These are phyloP conservation scores for Prionailurus bengalensis DNA, from an alignment of 2,113 vertebrate species.

Conservation along the genomic window DNA sequence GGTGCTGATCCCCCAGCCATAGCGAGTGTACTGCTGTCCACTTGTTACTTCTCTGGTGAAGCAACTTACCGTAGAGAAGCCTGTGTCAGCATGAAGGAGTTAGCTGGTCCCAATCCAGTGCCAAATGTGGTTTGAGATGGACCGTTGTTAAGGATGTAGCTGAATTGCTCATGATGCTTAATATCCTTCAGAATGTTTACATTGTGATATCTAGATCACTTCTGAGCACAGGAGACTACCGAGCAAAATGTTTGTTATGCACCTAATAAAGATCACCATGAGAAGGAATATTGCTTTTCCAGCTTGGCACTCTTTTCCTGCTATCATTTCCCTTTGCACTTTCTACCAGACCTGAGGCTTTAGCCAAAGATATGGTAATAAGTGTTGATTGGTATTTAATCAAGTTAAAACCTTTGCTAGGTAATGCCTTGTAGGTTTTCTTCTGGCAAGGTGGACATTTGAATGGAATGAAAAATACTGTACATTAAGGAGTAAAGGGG, in stretches of 20 bases:
- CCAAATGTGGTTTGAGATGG: background rate
- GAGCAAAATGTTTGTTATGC: background rate
- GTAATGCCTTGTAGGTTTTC: constrained; percentile 3
- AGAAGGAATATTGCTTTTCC: background rate
- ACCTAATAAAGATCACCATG: background rate
- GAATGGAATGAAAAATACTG: constrained; percentile 37
- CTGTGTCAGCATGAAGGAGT: too few relatives aligned
- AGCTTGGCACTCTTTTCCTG: background rate
- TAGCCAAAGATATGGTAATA: background rate
- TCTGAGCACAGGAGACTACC: background rate
- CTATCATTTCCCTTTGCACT: background rate
- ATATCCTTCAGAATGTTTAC: constrained; percentile 20
- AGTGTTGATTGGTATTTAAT: constrained; percentile 30
- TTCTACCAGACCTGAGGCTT: background rate
- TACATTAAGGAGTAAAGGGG: constrained; percentile 11
- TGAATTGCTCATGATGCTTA: background rate
- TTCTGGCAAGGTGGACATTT: constrained; percentile 48
- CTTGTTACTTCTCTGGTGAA: background rate
- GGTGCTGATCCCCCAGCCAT: background rate
- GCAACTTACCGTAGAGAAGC: background rate
- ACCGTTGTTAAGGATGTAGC: background rate
- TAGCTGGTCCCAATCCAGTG: background rate
- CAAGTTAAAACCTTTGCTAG: constrained; percentile 14
- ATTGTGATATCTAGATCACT: background rate
- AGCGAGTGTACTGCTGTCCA: background rate